Evolutionary conservation across 1,140 invertebrate genomes (phyloP), one percentile per base, ranked within the genome.

Genomic region (Drosophila parabipectinata): DNA sequence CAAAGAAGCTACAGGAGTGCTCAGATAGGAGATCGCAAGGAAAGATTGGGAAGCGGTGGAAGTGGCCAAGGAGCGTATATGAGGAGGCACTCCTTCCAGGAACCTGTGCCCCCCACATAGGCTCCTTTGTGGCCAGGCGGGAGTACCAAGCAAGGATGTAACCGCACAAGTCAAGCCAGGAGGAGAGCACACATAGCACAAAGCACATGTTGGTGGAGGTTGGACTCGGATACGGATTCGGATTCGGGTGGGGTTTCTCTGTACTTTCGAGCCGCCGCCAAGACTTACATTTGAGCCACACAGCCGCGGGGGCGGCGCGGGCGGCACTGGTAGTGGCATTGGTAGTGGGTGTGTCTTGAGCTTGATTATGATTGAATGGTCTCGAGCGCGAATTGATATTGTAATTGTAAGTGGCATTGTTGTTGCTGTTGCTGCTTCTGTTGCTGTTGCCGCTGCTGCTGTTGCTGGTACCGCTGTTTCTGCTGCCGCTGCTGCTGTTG

Each of bases 271-370:
- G 81, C 84, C 74, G 79, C 85, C 79, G 79, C 90, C 78, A 88
- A 91, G 84, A 91, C 90, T 91, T 91, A 91, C 90, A 88, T 91
- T 91, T 91, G 64, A 88, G 87, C 90, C 90, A 91, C 79, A 84
- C 72, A 75, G 71, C 72, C 84, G 66, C 74, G 62, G 90, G 82
- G 68, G 77, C 51, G 82, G 82, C 77, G 64, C 76, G 80, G 75
- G 77, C 79, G 64, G 76, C 62, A 84, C 74, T 84, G 67, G 67
- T 59, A 62, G 69, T 78, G 71, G 67, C 62, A 62, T 74, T 78
- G 71, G 56, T 68, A 88, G 88, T 88, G 79, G 79, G 75, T 72
- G 82, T 87, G 79, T 87, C 83, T 88, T 88, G 84, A 88, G 83
- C 84, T 89, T 89, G 83, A 77, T 72, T 82, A 87, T 88, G 83